Evolutionary conservation across 2,888 invertebrate species (phyloP).

Genomic region (Selenia dentaria): DNA sequence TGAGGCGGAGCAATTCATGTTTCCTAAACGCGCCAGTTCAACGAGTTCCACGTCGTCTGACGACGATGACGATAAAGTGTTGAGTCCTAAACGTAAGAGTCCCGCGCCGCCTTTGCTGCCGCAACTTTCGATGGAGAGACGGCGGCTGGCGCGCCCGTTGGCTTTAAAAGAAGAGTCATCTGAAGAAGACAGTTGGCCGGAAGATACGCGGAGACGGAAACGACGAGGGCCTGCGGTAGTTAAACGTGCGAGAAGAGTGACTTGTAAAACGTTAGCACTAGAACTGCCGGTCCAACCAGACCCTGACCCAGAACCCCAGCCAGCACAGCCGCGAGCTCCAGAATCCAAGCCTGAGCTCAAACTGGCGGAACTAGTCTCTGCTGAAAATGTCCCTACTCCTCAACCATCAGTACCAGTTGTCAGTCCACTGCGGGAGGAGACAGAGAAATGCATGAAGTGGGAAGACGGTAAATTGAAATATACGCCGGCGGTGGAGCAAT

Average conservation of each 20-base stretch:
- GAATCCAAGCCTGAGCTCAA: constrained; percentile 55
- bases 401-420: constrained; percentile 40
- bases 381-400: constrained; percentile 1
- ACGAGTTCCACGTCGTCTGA: constrained; percentile 82
- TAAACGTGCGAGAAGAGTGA: constrained; percentile 43
- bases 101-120: constrained; percentile 58
- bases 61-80: constrained; percentile 69
- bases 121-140: constrained; percentile 63
- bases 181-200: constrained; percentile 74
- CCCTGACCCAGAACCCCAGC: constrained; percentile 46
- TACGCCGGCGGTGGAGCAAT: constrained; percentile 83
- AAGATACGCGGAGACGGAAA: constrained; percentile 59
- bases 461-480: constrained; percentile 74
- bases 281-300: constrained; percentile 36
- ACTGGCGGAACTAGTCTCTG: background rate
- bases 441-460: constrained; percentile 74
- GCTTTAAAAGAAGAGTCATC: constrained; percentile 78
- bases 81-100: constrained; percentile 70
- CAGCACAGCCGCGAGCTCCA: constrained; percentile 31
- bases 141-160: constrained; percentile 65
- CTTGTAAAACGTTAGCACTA: constrained; percentile 20
- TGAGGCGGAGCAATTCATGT: constrained; percentile 95
- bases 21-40: constrained; percentile 88
- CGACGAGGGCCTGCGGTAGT: constrained; percentile 47
- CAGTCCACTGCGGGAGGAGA: constrained; percentile 58